A percentile compares a stretch with the other conserved stretches of the same genome.
Conservation (phyloP, 2,888 invertebrate species). For the Embidobia sp. region DNA sequence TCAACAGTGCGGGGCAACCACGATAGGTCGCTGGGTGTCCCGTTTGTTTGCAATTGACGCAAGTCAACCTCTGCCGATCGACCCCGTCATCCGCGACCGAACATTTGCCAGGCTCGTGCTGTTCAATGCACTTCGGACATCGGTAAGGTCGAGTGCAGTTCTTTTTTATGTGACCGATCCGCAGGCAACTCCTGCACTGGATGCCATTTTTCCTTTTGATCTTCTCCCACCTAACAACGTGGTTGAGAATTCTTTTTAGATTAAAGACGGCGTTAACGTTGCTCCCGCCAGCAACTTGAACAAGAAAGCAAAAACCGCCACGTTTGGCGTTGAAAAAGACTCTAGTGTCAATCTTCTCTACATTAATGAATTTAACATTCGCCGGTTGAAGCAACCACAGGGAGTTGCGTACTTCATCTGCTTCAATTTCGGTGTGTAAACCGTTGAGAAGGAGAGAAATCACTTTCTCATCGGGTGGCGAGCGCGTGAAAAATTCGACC, state of each 20-base stretch:
- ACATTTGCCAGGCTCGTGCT: constrained; percentile 1
- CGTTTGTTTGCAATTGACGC: background rate
- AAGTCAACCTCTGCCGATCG: background rate
- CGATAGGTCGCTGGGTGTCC: constrained; percentile 1
- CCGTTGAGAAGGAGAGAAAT: constrained; percentile 1
- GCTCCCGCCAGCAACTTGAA: constrained; percentile 23
- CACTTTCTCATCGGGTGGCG: background rate
- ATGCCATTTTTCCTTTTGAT: background rate
- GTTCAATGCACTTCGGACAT: background rate
- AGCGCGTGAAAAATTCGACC: constrained; percentile 6
- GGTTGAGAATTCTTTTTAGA: constrained; percentile 15
- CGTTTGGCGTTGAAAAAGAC: constrained; percentile 22
- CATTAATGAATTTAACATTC: constrained; percentile 15
- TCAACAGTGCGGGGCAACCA: background rate
- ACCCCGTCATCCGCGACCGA: background rate
- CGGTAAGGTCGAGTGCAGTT: background rate
- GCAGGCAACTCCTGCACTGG: constrained; percentile 31
- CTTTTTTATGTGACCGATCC: constrained; percentile 20
- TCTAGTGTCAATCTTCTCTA: constrained; percentile 35
- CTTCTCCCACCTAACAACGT: constrained; percentile 25
- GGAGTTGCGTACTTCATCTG: constrained; percentile 28
- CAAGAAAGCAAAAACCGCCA: constrained; percentile 16
- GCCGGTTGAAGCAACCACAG: background rate
- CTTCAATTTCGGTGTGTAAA: background rate
- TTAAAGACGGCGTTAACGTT: background rate